These are phyloP conservation scores for Oryzias javanicus DNA, from an alignment of 2,113 vertebrate genomes.

Conservation along the genomic window DNA sequence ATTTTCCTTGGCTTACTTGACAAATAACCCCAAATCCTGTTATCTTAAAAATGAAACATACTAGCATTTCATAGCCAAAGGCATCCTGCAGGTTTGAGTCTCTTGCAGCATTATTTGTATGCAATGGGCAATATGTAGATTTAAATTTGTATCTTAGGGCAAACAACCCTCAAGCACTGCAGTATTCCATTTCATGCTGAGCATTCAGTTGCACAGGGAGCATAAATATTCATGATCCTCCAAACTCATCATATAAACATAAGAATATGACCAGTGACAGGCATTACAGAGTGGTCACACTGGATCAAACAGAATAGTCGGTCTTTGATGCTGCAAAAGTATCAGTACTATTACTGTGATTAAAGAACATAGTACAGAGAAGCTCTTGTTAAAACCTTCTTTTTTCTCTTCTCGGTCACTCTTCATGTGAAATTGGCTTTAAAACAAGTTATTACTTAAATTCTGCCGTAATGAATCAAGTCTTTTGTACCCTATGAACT, in stretches of 20 bases:
- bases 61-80: slow-evolving; percentile 20
- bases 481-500: slow-evolving; percentile 3
- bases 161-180: slow-evolving; percentile 64
- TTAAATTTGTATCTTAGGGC: slow-evolving; percentile 67
- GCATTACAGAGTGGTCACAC: slow-evolving; percentile 63
- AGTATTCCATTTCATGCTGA: slow-evolving; percentile 66
- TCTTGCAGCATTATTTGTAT: slow-evolving; percentile 56
- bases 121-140: slow-evolving; percentile 66
- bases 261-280: slow-evolving; percentile 68
- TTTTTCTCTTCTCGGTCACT: slow-evolving; percentile 2
- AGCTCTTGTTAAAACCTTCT: slow-evolving; percentile 38
- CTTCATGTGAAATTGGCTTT: slow-evolving; percentile 15
- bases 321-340: slow-evolving; percentile 64
- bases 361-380: slow-evolving; percentile 40
- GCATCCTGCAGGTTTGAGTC: slow-evolving; percentile 47
- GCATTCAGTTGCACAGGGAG: slow-evolving; percentile 51
- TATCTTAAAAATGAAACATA: slow-evolving; percentile 34
- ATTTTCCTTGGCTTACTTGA: background rate
- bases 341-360: slow-evolving; percentile 56
- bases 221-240: slow-evolving; percentile 74
- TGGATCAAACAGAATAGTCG: slow-evolving; percentile 70
- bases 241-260: slow-evolving; percentile 70
- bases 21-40: slow-evolving; percentile 13
- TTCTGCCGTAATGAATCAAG: slow-evolving; percentile 17
- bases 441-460: slow-evolving; percentile 8